Evolutionary conservation across 2,113 vertebrate species (phyloP).

Genomic region (Hemiscyllium ocellatum): DNA sequence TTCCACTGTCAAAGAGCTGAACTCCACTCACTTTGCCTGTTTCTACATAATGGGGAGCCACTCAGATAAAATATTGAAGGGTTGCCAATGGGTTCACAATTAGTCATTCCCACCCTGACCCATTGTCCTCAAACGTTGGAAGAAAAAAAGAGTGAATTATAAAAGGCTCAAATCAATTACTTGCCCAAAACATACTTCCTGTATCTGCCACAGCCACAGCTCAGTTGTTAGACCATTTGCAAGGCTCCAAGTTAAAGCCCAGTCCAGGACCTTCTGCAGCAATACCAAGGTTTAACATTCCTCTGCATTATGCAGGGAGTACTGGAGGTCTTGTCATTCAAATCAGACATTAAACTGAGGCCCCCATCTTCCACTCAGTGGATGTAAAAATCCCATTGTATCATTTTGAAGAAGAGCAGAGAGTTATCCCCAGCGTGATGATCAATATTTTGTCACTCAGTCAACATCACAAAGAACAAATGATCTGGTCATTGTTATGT

Average conservation of each 20-base stretch:
- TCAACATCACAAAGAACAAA: background rate
- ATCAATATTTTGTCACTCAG: background rate
- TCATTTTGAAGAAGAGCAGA: background rate
- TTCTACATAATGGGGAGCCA: background rate
- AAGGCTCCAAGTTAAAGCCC: background rate
- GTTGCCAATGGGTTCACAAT: too few species aligned
- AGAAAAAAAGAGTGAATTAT: background rate
- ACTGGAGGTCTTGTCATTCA: background rate
- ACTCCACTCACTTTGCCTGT: background rate
- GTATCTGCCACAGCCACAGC: background rate
- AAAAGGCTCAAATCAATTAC: background rate
- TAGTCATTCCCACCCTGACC: background rate
- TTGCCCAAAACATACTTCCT: background rate
- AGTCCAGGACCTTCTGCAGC: background rate
- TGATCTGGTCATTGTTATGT: background rate
- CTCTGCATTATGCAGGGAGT: too few species aligned
- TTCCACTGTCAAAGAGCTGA: background rate
- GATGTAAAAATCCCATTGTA: background rate
- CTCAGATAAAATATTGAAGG: background rate
- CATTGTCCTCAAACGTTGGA: background rate
- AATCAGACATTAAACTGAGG: background rate
- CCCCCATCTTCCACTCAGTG: background rate
- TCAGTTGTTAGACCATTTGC: background rate
- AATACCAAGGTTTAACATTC: background rate
- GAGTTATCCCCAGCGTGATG: background rate